Conservation (phyloP, 23 tunicate genomes). For the Ciona savignyi region DNA sequence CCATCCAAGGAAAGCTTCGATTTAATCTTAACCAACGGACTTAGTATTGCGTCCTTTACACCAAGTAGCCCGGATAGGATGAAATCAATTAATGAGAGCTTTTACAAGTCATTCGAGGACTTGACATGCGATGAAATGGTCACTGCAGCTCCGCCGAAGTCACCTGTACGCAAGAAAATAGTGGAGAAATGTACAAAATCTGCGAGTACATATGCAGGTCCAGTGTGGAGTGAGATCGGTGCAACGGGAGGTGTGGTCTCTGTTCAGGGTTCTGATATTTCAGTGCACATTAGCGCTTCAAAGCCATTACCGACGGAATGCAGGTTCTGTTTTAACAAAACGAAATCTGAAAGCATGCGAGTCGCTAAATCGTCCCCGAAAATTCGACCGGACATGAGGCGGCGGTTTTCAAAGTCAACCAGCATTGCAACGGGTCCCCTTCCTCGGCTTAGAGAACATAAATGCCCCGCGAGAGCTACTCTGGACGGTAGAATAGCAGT, state of each 20-base stretch:
- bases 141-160: neutral
- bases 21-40: neutral
- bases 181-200: conserved; percentile 1
- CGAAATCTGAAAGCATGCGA: neutral
- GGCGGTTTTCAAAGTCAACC: neutral
- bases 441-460: conserved; percentile 10
- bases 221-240: conserved; percentile 49
- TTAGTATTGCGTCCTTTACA: neutral
- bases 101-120: conserved; percentile 33
- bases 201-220: conserved; percentile 13
- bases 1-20: neutral
- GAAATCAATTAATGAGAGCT: neutral
- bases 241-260: conserved; percentile 49
- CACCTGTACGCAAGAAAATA: neutral
- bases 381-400: neutral
- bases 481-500: conserved; percentile 53
- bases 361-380: neutral
- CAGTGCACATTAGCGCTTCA: conserved; percentile 37
- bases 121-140: conserved; percentile 1
- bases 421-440: neutral
- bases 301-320: neutral
- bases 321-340: neutral
- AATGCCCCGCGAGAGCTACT: conserved; percentile 11
- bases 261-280: conserved; percentile 48
- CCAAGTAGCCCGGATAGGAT: neutral